phyloP scores from a whole-genome alignment of 2,888 invertebrate genomes.

The Deladenus siricidicola region DNA sequence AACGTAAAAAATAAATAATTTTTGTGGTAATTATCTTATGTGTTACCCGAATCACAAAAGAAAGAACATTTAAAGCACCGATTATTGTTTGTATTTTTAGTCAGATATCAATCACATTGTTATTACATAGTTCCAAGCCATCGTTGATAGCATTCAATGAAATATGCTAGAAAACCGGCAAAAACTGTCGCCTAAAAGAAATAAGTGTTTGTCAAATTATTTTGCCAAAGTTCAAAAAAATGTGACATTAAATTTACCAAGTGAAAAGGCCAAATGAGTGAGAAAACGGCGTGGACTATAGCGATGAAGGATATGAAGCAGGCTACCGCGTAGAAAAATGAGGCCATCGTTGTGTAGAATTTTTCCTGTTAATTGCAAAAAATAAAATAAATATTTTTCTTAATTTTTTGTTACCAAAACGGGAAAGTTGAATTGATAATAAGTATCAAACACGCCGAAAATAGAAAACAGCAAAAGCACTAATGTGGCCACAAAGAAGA shows the following conservation, averaged over 20 bases:
- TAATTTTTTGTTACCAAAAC: slow-evolving; percentile 27
- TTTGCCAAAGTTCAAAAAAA: too few relatives aligned
- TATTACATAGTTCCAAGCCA: too few relatives aligned
- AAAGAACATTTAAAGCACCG: too few relatives aligned
- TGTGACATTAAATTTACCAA: slow-evolving; percentile 21
- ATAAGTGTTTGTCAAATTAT: too few relatives aligned
- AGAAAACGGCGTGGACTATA: slow-evolving; percentile 10
- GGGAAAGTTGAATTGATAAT: slow-evolving; percentile 40
- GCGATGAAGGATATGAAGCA: slow-evolving; percentile 17
- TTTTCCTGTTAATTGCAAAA: slow-evolving; percentile 25
- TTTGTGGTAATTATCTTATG: too few relatives aligned
- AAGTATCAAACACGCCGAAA: slow-evolving; percentile 37
- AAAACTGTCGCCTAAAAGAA: too few relatives aligned
- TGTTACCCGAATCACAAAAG: too few relatives aligned
- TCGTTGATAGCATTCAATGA: too few relatives aligned
- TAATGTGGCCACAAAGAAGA: slow-evolving; percentile 32
- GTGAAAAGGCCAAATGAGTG: slow-evolving; percentile 18
- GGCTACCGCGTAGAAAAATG: slow-evolving; percentile 26
- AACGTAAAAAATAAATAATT: neutral
- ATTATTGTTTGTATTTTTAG: too few relatives aligned
- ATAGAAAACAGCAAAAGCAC: slow-evolving; percentile 33
- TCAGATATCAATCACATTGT: too few relatives aligned
- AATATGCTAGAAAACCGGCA: too few relatives aligned
- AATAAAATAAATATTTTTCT: neutral
- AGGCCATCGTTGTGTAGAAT: slow-evolving; percentile 31